Conservation (phyloP, 1,140 invertebrate species). For the Microplitis demolitor region DNA sequence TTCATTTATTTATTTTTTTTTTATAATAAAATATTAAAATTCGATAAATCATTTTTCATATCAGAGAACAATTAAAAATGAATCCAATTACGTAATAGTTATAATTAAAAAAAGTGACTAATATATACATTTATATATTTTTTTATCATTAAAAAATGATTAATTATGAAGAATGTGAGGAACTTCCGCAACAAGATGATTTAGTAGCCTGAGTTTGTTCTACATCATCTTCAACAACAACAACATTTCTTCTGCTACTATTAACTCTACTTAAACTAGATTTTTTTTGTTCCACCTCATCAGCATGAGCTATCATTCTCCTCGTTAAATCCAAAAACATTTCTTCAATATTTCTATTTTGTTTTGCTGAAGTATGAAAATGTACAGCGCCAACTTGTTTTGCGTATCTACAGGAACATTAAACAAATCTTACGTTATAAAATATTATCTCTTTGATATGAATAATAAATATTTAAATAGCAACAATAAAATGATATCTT, state of each 20-base stretch:
- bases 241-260: slow-evolving; percentile 64
- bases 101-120: slow-evolving; percentile 23
- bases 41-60: too few relatives aligned
- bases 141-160: background rate
- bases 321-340: slow-evolving; percentile 87
- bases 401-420: slow-evolving; percentile 73
- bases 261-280: slow-evolving; percentile 61
- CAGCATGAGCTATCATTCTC: slow-evolving; percentile 66
- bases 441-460: too few relatives aligned
- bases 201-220: slow-evolving; percentile 47
- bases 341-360: slow-evolving; percentile 91
- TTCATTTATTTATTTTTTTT: too few relatives aligned
- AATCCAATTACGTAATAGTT: background rate
- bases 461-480: background rate
- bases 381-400: slow-evolving; percentile 91
- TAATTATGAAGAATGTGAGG: slow-evolving; percentile 49
- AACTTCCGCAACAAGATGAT: slow-evolving; percentile 53
- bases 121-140: slow-evolving; percentile 30
- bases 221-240: slow-evolving; percentile 68
- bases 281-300: slow-evolving; percentile 56
- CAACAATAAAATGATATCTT: slow-evolving; percentile 47
- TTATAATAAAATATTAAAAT: too few relatives aligned
- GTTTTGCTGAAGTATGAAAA: slow-evolving; percentile 94
- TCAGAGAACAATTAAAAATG: too few relatives aligned
- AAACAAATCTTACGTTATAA: slow-evolving; percentile 3